These are phyloP conservation scores for Alectoris magna DNA, from an alignment of 2,797 vertebrate species.

Conservation along the genomic window DNA sequence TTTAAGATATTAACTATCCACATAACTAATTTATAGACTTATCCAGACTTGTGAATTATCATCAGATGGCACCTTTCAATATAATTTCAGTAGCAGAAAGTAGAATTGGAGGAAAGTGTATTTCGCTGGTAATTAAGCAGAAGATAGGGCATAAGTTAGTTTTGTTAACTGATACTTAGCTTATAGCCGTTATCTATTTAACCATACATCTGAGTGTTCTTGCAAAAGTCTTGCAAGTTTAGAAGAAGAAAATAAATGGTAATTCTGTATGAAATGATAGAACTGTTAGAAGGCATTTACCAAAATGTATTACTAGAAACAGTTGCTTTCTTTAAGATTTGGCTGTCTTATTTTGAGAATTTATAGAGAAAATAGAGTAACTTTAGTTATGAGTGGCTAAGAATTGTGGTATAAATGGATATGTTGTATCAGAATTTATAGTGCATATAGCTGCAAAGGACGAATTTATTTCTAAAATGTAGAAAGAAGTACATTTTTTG, in stretches of 20 bases:
- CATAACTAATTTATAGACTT: background rate
- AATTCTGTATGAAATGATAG: background rate
- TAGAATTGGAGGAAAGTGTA: background rate
- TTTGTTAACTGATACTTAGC: conserved; percentile 4
- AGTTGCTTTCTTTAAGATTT: background rate
- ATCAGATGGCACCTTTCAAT: background rate
- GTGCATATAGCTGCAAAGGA: background rate
- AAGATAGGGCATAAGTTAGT: background rate
- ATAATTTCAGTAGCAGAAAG: background rate
- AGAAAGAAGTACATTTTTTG: background rate
- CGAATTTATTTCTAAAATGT: background rate
- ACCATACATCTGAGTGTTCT: background rate
- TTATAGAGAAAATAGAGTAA: background rate
- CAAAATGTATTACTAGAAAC: background rate
- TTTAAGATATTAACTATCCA: background rate
- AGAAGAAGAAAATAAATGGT: background rate
- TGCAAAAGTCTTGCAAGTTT: background rate
- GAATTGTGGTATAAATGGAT: background rate
- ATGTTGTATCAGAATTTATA: background rate
- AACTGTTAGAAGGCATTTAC: background rate
- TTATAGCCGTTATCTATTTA: background rate
- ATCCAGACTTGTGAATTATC: background rate
- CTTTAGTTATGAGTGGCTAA: background rate
- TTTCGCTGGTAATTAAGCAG: background rate
- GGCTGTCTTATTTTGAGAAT: conserved; percentile 2